Evolutionary conservation across 2,888 invertebrate genomes (phyloP).

Genomic region (Phengaris alcon): DNA sequence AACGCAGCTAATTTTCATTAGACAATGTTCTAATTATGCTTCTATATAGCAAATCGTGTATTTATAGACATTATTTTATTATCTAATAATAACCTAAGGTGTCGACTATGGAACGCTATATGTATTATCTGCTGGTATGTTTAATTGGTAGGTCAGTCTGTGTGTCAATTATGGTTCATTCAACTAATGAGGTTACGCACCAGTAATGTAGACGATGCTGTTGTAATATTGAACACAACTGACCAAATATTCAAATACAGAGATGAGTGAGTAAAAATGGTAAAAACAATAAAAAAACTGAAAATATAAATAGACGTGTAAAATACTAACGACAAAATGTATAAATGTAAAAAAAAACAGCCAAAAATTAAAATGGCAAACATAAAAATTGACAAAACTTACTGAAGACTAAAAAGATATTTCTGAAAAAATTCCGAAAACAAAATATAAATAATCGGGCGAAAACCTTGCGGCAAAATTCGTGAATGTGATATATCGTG

Average conservation of each 20-base stretch:
- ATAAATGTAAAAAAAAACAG: background rate
- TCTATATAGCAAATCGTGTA: too few relatives aligned
- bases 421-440: too few relatives aligned
- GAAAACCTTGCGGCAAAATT: too few relatives aligned
- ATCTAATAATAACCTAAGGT: background rate
- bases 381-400: too few relatives aligned
- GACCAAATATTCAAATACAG: background rate
- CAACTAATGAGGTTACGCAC: slow-evolving; percentile 70
- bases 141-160: slow-evolving; percentile 77
- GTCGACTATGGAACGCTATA: slow-evolving; percentile 8
- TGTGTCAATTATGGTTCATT: slow-evolving; percentile 75
- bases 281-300: background rate
- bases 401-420: too few relatives aligned
- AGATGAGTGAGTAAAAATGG: background rate
- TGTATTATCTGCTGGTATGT: slow-evolving; percentile 41
- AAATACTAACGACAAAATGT: background rate
- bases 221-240: slow-evolving; percentile 29
- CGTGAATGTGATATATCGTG: too few relatives aligned
- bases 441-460: too few relatives aligned
- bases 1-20: too few relatives aligned
- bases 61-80: too few relatives aligned
- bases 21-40: too few relatives aligned
- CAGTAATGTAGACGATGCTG: slow-evolving; percentile 45
- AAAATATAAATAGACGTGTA: background rate
- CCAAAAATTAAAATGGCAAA: background rate